These are phyloP conservation scores for Hirtodrosophila cameraria DNA, from an alignment of 2,888 invertebrate species.

Conservation along the genomic window DNA sequence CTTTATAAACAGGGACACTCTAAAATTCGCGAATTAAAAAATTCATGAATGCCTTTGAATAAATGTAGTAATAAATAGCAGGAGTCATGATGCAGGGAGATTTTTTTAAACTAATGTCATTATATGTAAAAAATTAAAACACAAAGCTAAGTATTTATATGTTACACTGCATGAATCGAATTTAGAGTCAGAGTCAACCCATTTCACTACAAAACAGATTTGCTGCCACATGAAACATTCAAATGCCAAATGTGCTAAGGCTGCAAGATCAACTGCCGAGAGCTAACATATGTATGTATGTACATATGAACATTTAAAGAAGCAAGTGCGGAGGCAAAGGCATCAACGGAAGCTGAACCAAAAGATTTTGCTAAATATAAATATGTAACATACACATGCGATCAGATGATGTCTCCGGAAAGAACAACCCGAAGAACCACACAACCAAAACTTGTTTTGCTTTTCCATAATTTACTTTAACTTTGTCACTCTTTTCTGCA, in stretches of 20 bases:
- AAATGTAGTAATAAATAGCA: too few relatives aligned
- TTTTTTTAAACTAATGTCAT: constrained; percentile 1
- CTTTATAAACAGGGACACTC: too few relatives aligned
- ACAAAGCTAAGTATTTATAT: background rate
- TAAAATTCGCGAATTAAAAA: too few relatives aligned
- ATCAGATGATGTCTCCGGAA: constrained; percentile 8
- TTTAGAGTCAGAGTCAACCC: background rate
- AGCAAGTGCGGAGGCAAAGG: background rate
- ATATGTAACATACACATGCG: constrained; percentile 11
- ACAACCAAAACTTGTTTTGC: background rate
- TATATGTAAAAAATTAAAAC: background rate
- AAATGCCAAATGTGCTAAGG: constrained; percentile 1
- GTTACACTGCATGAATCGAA: background rate
- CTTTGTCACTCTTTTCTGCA: background rate
- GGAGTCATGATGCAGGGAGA: constrained; percentile 2
- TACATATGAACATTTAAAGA: too few relatives aligned
- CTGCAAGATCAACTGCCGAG: constrained; percentile 6
- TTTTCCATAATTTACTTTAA: background rate
- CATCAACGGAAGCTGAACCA: constrained; percentile 32
- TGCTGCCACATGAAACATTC: constrained; percentile 12
- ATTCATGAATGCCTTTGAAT: too few relatives aligned
- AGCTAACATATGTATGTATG: too few relatives aligned
- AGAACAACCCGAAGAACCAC: background rate
- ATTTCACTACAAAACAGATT: constrained; percentile 1
- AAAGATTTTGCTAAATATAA: constrained; percentile 40